Conservation (phyloP, 2,888 invertebrate species). For the Sisyra nigra region DNA sequence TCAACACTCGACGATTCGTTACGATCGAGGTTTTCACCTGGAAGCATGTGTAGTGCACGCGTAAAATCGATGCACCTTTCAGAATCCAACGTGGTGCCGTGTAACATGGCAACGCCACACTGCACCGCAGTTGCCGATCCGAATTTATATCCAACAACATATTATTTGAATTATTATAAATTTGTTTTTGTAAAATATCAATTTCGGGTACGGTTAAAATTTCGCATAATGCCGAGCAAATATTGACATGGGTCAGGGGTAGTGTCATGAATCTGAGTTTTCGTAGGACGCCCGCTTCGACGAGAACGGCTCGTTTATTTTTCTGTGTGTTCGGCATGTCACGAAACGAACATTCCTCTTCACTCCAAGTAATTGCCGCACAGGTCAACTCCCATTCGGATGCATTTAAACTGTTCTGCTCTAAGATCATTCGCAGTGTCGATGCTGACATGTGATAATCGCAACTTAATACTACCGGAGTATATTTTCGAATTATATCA, state of each 20-base stretch:
- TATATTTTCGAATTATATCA: constrained; percentile 37
- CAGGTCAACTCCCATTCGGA: constrained; percentile 34
- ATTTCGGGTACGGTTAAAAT: constrained; percentile 4
- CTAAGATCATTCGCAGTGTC: constrained; percentile 33
- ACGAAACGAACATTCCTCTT: constrained; percentile 31
- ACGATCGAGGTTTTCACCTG: constrained; percentile 4
- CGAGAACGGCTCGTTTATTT: constrained; percentile 29
- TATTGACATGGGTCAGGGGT: constrained; percentile 1
- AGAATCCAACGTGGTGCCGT: constrained; percentile 8
- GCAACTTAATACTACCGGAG: constrained; percentile 33
- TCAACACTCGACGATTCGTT: constrained; percentile 5
- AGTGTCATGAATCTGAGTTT: constrained; percentile 7
- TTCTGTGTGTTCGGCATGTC: constrained; percentile 25
- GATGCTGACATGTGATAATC: constrained; percentile 32
- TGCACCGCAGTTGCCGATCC: constrained; percentile 2
- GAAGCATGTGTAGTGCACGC: constrained; percentile 2
- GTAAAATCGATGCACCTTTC: constrained; percentile 7
- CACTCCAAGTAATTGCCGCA: constrained; percentile 37
- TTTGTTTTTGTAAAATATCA: constrained; percentile 1
- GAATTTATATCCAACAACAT: constrained; percentile 3
- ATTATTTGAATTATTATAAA: constrained; percentile 1
- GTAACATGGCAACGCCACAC: constrained; percentile 4
- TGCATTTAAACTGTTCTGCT: constrained; percentile 33
- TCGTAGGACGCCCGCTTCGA: constrained; percentile 3
- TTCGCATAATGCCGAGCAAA: neutral